A percentile compares a stretch with the other conserved stretches of the same genome.
These are phyloP conservation scores for Platorchestia sp. DNA, from an alignment of 1,140 invertebrate genomes.

Conservation along the genomic window DNA sequence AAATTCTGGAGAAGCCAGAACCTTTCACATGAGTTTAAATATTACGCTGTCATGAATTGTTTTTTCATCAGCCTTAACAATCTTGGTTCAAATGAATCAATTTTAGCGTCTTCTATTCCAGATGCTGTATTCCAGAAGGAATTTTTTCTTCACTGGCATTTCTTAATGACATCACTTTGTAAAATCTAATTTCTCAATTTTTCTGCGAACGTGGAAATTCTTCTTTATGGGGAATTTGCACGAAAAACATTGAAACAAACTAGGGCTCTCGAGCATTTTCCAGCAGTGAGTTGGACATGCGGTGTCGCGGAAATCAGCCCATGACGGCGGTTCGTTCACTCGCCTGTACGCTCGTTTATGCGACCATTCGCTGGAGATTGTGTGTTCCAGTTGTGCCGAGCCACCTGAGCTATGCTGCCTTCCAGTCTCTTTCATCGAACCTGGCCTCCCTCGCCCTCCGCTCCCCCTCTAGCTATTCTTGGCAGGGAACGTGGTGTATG, in stretches of 20 bases:
- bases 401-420: constrained; percentile 54
- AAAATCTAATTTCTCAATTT: neutral
- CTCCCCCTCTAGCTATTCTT: constrained; percentile 48
- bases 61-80: too few relatives aligned
- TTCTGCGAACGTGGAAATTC: neutral
- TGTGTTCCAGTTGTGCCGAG: constrained; percentile 41
- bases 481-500: constrained; percentile 49
- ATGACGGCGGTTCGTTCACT: constrained; percentile 13
- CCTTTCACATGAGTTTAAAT: too few relatives aligned
- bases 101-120: neutral
- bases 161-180: neutral
- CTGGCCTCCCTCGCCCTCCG: neutral
- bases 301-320: neutral
- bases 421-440: constrained; percentile 39
- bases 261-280: neutral
- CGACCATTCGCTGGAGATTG: constrained; percentile 32
- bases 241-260: neutral
- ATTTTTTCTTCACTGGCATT: neutral
- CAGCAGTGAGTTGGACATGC: constrained; percentile 14
- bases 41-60: too few relatives aligned
- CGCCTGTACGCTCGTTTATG: constrained; percentile 23
- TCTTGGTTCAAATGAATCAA: too few relatives aligned
- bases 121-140: neutral
- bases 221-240: neutral
- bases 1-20: too few relatives aligned